Evolutionary conservation across 2,113 vertebrate species (phyloP), one percentile per base, ranked within the genome.

Genomic region (Aepyceros melampus): DNA sequence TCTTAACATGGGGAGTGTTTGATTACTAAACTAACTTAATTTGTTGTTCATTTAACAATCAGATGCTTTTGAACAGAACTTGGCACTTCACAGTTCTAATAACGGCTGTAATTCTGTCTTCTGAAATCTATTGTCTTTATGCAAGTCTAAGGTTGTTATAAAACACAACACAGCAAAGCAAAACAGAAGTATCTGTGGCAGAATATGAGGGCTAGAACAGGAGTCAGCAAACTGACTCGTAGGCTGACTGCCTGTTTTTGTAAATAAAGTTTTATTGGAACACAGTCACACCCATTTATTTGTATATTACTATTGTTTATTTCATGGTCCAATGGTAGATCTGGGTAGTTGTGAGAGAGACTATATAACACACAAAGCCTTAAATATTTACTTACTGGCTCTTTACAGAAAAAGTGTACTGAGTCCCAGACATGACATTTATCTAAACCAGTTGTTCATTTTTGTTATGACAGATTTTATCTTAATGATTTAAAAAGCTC

Each of bases 211-310:
- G 19, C 6, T 43, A 55, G 56, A 87, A 67, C 16, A 56, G 43
- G 58, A 64, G 58, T 64, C 45, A 55, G 33, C 47, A 64, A 87
- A 90, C 60, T 45, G 27, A 87, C 51, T 58, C 55, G 56, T 87
- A 60, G 49, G 6, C 27, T n/a, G 49, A 13, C 33, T 91, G 55
- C 29, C 14, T 87, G 29, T 53, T 89, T 94, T 91, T 83, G 25
- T 88, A 91, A 94, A 93, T 92, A 67, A 97, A 94, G 51, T 94
- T 97, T 93, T 96, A 93, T 79, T 97, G 85, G 33, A 36, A 92
- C 78, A 83, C 2, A 71, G 55, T 7, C 40, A 53, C n/a, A 6
- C 31, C 29, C n/a, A 45, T 62, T 82, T 81, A 45, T 85, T 76
- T 74, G 17, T 29, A 51, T 74, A 23, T 45, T 90, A 17, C 67